Percentiles rank a stretch among this genome's conserved stretches.
Conservation (phyloP, 2,113 vertebrate species). For the Apodemus sylvaticus region DNA sequence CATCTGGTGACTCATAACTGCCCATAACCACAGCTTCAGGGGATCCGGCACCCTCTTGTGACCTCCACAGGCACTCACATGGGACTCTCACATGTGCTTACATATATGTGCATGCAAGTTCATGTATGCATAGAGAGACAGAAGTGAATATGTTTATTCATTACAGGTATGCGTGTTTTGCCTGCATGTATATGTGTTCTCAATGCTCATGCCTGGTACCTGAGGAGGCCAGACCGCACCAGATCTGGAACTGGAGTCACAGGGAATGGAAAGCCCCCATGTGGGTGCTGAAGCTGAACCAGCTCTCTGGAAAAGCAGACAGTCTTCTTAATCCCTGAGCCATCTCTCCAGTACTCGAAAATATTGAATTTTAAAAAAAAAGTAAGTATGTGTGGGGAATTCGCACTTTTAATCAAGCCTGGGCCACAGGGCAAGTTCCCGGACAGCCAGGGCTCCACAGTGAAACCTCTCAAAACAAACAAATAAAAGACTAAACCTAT, state of each 20-base stretch:
- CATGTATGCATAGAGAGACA: background rate
- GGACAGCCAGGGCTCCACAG: background rate
- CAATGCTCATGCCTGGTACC: background rate
- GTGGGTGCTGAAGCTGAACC: background rate
- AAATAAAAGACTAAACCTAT: background rate
- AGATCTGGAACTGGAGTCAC: background rate
- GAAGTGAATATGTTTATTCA: background rate
- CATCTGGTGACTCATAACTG: background rate
- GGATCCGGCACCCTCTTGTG: too few relatives aligned
- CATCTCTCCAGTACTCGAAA: background rate
- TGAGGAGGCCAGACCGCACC: background rate
- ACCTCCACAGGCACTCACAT: background rate
- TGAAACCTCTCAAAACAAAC: background rate
- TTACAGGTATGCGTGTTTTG: background rate
- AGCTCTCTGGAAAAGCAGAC: background rate
- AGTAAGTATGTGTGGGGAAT: too few relatives aligned
- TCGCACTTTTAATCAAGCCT: background rate
- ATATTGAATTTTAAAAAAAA: background rate
- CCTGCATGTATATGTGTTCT: background rate
- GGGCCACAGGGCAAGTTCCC: background rate
- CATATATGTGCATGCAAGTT: background rate
- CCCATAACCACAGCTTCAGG: too few relatives aligned
- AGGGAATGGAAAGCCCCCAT: background rate
- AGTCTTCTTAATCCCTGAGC: background rate
- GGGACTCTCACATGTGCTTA: background rate